Evolutionary conservation across 2,888 invertebrate genomes (phyloP).

Genomic region (Ormyrus nitidulus): DNA sequence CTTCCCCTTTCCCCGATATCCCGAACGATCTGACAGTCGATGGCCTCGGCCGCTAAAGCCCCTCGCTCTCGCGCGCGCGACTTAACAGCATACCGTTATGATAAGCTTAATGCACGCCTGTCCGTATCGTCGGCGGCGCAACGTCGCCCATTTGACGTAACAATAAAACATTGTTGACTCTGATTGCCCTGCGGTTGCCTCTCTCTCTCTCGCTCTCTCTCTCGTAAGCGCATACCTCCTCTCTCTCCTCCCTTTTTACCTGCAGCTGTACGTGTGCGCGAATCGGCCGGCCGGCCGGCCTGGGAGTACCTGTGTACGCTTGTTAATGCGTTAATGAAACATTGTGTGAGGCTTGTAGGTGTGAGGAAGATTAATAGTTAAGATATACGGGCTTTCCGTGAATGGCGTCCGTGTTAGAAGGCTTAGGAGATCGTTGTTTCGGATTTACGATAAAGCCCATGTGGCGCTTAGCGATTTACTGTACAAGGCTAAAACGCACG

Average conservation of each 20-base stretch:
- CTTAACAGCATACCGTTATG: constrained; percentile 71
- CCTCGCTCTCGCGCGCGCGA: constrained; percentile 54
- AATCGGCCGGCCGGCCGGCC: not conserved
- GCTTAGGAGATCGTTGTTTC: constrained; percentile 22
- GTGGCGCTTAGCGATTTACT: not conserved
- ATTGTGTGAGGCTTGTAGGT: constrained; percentile 49
- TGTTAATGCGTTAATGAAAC: constrained; percentile 56
- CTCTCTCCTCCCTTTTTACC: not conserved
- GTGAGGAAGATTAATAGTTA: constrained; percentile 55
- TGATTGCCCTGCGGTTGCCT: constrained; percentile 71
- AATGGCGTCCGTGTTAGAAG: constrained; percentile 4
- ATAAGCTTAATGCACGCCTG: constrained; percentile 73
- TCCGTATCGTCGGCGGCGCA: constrained; percentile 64
- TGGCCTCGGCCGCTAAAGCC: constrained; percentile 55
- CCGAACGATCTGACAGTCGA: constrained; percentile 64
- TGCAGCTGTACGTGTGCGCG: not conserved
- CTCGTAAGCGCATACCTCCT: constrained; percentile 8
- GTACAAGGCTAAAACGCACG: not conserved
- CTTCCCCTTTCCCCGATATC: constrained; percentile 36
- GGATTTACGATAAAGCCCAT: constrained; percentile 1
- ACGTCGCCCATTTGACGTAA: constrained; percentile 70
- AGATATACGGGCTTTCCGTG: constrained; percentile 30
- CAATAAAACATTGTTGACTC: constrained; percentile 75
- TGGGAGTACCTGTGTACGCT: constrained; percentile 10
- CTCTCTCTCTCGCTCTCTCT: constrained; percentile 58